Percentiles rank a stretch among this genome's conserved stretches.
Evolutionary conservation across 92 coral and sea anemone genomes (phyloP).

Genomic region (Epizoanthus fatuus): DNA sequence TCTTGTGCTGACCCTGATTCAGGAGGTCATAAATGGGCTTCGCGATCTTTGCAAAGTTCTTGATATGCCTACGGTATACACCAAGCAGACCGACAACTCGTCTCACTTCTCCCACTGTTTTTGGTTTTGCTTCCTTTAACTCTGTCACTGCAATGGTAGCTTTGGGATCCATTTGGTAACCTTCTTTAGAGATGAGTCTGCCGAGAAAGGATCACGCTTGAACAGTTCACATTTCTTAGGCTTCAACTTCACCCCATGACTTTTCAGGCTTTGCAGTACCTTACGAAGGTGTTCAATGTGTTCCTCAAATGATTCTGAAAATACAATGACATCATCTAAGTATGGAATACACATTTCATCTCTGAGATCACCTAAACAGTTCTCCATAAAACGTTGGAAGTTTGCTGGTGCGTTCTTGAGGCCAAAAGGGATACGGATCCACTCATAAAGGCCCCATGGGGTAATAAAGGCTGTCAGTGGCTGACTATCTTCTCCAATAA

Average conservation of each 20-base stretch:
- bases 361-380: constrained; percentile 39
- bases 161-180: constrained; percentile 47
- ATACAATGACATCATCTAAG: constrained; percentile 55
- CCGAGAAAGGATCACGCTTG: constrained; percentile 54
- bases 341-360: constrained; percentile 58
- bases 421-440: constrained; percentile 55
- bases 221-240: constrained; percentile 53
- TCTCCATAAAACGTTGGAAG: constrained; percentile 55
- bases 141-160: constrained; percentile 35
- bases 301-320: constrained; percentile 44
- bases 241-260: constrained; percentile 56
- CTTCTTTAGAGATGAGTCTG: constrained; percentile 35
- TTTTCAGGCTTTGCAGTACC: constrained; percentile 47
- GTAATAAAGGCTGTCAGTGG: constrained; percentile 51
- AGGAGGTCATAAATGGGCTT: constrained; percentile 31
- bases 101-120: constrained; percentile 49
- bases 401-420: constrained; percentile 54
- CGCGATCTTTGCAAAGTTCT: constrained; percentile 27
- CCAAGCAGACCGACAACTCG: constrained; percentile 31
- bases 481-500: constrained; percentile 36
- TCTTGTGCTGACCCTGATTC: neutral
- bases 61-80: constrained; percentile 39
- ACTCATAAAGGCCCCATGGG: constrained; percentile 58
- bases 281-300: constrained; percentile 57
- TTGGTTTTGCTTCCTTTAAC: neutral